Percentiles rank a stretch among this genome's conserved stretches.
These are phyloP conservation scores for Coleophora deauratella DNA, from an alignment of 2,888 invertebrate species.

Conservation along the genomic window DNA sequence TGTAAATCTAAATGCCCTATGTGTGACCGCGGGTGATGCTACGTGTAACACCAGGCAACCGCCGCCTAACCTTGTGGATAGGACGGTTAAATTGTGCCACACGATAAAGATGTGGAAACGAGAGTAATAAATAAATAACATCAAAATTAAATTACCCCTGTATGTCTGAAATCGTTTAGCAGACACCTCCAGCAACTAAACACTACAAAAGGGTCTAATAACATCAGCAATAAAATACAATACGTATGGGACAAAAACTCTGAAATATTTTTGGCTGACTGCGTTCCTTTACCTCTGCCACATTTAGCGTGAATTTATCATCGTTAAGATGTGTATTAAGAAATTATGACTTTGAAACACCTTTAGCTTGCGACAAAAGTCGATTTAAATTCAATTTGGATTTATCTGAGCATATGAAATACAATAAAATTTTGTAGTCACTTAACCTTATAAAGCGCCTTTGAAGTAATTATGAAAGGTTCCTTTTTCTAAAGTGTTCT, in stretches of 20 bases:
- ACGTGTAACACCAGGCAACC: no score
- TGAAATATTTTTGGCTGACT: constrained; percentile 32
- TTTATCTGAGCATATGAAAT: constrained; percentile 21
- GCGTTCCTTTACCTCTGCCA: constrained; percentile 39
- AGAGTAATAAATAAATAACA: no score
- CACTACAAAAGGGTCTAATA: constrained; percentile 48
- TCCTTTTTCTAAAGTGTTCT: no score
- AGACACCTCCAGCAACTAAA: constrained; percentile 39
- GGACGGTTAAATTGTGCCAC: no score
- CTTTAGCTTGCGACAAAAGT: constrained; percentile 35
- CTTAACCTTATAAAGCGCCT: neutral
- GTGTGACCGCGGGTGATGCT: no score
- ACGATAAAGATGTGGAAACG: no score
- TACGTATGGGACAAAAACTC: constrained; percentile 32
- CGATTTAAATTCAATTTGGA: constrained; percentile 20
- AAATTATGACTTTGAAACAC: constrained; percentile 41
- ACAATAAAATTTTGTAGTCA: constrained; percentile 12
- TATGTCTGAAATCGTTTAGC: constrained; percentile 40
- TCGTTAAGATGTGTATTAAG: constrained; percentile 37
- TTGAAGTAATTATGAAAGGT: no score
- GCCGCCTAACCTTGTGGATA: no score
- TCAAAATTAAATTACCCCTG: no score
- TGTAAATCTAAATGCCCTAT: no score
- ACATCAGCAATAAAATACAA: constrained; percentile 33
- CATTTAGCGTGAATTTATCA: constrained; percentile 44